Evolutionary conservation across 1,140 invertebrate species (phyloP), one percentile per base, ranked within the genome.

Genomic region (Metopolophium dirhodum): DNA sequence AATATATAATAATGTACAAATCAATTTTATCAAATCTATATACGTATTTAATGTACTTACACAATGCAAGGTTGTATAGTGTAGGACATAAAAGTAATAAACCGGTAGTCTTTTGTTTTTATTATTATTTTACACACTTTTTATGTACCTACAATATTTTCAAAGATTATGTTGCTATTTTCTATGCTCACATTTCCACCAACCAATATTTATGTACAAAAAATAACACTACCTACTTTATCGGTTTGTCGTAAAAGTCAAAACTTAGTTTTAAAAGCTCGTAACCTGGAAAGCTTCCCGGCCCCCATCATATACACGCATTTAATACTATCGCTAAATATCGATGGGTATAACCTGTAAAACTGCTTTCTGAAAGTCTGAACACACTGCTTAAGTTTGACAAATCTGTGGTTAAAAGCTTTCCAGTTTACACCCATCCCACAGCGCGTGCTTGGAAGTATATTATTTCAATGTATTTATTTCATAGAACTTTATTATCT

Each of bases 401-500:
- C 57, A 68, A 90, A 90, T 90, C 89, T 61, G 57, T 18, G 57
- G 57, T 68, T 90, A 90, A 90, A 68, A 90, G 89, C 89, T 90
- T 61, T 90, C 18, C 45, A 77, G n/a, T n/a, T 35, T 77, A n/a
- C 14, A n/a, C 86, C 86, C 86, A 51, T 51, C 9, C 18, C 18
- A 8, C n/a, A 87, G 85, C 9, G 85, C n/a, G 6, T 87, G 26
- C 45, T 41, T 9, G 35, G 4, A 45, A 41, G 37, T 41, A 85
- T 85, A 37, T 83, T 83, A 35, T 85, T 87, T 87, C 30, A 47
- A 87, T n/a, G 85, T 87, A 87, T 87, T 30, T 49, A 86, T 86
- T 86, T 45, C 83, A 86, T 45, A 45, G 20, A 86, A 86, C 22
- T 45, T 45, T 86, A 87, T 87, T 85, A 23, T 85, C 23, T 85